Conservation (phyloP, 2,888 invertebrate genomes). For the Synanthedon myopaeformis region DNA sequence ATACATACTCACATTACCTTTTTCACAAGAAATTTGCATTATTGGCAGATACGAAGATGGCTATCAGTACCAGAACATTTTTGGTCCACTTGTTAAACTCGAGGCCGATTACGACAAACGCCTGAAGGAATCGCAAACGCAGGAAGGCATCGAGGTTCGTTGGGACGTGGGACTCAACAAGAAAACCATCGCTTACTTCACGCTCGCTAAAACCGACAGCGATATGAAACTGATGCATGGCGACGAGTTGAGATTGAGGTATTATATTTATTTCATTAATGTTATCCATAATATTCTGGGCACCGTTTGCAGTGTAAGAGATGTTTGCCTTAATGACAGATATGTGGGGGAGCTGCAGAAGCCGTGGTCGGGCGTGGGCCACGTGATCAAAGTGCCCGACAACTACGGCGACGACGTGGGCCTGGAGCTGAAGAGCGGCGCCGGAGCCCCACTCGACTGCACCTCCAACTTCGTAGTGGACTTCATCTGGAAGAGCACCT, state of each 20-base stretch:
- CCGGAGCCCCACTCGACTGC: conserved; percentile 93
- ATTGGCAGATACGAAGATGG: conserved; percentile 91
- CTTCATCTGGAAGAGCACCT: conserved; percentile 99
- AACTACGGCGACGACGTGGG: conserved; percentile 99
- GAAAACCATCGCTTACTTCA: conserved; percentile 97
- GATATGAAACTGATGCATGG: conserved; percentile 99
- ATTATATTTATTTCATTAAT: neutral
- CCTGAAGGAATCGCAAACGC: conserved; percentile 97
- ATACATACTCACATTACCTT: too few species aligned
- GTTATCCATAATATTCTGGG: too few species aligned
- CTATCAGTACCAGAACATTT: conserved; percentile 98
- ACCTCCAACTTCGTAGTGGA: conserved; percentile 97
- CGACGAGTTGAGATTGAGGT: conserved; percentile 91
- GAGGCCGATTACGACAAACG: conserved; percentile 99
- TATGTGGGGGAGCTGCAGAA: conserved; percentile 94
- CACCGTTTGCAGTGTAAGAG: too few species aligned
- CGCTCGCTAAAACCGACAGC: conserved; percentile 96
- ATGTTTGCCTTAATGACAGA: conserved; percentile 20
- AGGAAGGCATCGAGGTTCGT: conserved; percentile 97
- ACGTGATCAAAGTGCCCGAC: conserved; percentile 95
- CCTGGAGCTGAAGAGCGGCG: conserved; percentile 92
- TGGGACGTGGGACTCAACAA: conserved; percentile 99
- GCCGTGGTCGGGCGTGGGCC: conserved; percentile 97
- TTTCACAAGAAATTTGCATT: neutral
- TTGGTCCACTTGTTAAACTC: conserved; percentile 94